These are phyloP conservation scores for Alloplasta piceator DNA, from an alignment of 2,888 invertebrate species.

Conservation along the genomic window DNA sequence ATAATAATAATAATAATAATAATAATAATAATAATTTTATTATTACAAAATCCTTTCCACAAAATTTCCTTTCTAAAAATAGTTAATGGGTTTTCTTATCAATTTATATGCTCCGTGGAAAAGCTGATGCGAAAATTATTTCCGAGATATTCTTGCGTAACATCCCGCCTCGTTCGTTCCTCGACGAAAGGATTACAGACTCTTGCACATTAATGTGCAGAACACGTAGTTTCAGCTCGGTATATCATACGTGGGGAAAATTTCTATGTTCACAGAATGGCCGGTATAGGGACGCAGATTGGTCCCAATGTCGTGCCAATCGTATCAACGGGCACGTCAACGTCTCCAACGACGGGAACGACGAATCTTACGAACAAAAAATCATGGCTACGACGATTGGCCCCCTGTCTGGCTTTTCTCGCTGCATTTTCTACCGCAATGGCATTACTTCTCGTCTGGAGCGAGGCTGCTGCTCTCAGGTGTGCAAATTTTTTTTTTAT, in stretches of 20 bases:
- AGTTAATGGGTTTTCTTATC: too few species aligned
- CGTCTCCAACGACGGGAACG: conserved; percentile 45
- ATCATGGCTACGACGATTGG: conserved; percentile 83
- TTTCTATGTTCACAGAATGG: conserved; percentile 72
- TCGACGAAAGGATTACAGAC: conserved; percentile 34
- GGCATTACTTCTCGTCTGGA: conserved; percentile 91
- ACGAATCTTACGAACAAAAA: conserved; percentile 73
- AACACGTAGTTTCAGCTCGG: background rate
- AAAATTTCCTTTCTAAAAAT: too few species aligned
- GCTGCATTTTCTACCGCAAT: conserved; percentile 92
- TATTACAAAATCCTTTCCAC: too few species aligned
- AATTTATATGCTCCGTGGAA: too few species aligned
- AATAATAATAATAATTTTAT: too few species aligned
- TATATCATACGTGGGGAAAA: background rate
- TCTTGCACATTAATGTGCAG: background rate
- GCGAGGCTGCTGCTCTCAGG: conserved; percentile 89
- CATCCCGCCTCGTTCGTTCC: conserved; percentile 19
- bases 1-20: too few species aligned
- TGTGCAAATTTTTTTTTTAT: conserved; percentile 79
- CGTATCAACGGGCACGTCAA: conserved; percentile 63
- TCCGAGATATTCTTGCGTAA: conserved; percentile 19
- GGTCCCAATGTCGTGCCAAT: conserved; percentile 66
- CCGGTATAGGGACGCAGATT: conserved; percentile 69
- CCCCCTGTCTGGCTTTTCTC: conserved; percentile 90
- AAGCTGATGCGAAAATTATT: background rate